Base-by-base conservation (phyloP, 2,113 vertebrate species). In the Periophthalmodon schlosseri region DNA sequence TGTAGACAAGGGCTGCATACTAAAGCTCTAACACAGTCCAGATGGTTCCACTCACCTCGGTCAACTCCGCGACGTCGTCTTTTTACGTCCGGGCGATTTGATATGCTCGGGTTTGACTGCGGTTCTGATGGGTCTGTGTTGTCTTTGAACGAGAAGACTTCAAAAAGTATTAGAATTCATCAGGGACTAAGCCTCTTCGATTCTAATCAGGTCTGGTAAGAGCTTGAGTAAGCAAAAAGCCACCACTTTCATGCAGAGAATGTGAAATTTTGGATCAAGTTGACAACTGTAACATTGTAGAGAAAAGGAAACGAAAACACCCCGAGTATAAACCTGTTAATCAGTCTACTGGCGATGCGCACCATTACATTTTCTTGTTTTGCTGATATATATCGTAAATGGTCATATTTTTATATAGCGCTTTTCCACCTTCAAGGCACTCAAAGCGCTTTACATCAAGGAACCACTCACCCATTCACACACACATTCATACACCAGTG, bases 1-100 rank as follows among this genome's bases (percentile, higher is more conserved):
- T 69, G 79, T 80, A 65, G 84, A 87, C 79, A 78, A 83, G 74
- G 75, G 72, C 70, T 75, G 75, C 79, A 86, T 46, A 75, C 86
- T 85, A 60, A 81, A 60, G 23, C 12, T 6, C 56, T 88, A 91
- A 92, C 91, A 81, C 82, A 56, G 82, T 14, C 69, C 92, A 93
- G 87, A 91, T 93, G 92, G 86, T 84, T 88, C 82, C 73, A 86
- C 77, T 87, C 76, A 72, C 75, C 60, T 57, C 34, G 69, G 68
- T 73, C 68, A 82, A 46, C 73, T 81, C 73, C 79, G 77, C 75
- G 83, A 87, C 58, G 28, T 72, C 68, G 60, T 66, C 63, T 70
- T 49, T 76, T 66, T 74, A 61, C 61, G 57, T 64, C 64, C 33
- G 24, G 69, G 83, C 66, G 66, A 77, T 82, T 84, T 81, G 81